Conservation (phyloP, 1,140 invertebrate species). For the Heliconius hermathena region DNA sequence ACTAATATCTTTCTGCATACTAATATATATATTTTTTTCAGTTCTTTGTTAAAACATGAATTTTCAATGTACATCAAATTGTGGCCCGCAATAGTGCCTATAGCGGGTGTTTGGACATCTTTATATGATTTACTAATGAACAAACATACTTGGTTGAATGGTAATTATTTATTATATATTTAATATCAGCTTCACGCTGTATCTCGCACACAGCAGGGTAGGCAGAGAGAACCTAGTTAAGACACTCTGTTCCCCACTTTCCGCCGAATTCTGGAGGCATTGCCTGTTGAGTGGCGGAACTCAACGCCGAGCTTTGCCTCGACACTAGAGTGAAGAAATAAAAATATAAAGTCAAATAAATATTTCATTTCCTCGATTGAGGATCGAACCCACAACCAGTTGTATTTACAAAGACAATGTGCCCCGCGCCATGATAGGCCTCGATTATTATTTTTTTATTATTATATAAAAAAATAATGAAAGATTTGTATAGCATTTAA, state of each 20-base stretch:
- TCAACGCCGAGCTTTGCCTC: background rate
- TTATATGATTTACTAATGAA: constrained; percentile 41
- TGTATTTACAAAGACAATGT: no score
- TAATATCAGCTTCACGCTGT: no score
- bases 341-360: background rate
- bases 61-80: constrained; percentile 59
- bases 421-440: no score
- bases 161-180: constrained; percentile 34
- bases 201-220: no score
- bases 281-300: background rate
- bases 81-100: constrained; percentile 60
- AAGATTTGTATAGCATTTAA: no score
- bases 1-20: background rate
- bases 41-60: constrained; percentile 56
- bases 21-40: constrained; percentile 44
- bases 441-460: no score
- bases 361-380: background rate
- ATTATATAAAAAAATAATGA: no score
- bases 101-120: constrained; percentile 59
- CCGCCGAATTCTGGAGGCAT: background rate
- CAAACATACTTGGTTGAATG: constrained; percentile 41
- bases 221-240: no score
- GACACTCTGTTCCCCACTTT: background rate
- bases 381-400: background rate
- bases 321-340: background rate